These are phyloP conservation scores for Horisme vitalbata DNA, from an alignment of 2,888 invertebrate species.

Conservation along the genomic window DNA sequence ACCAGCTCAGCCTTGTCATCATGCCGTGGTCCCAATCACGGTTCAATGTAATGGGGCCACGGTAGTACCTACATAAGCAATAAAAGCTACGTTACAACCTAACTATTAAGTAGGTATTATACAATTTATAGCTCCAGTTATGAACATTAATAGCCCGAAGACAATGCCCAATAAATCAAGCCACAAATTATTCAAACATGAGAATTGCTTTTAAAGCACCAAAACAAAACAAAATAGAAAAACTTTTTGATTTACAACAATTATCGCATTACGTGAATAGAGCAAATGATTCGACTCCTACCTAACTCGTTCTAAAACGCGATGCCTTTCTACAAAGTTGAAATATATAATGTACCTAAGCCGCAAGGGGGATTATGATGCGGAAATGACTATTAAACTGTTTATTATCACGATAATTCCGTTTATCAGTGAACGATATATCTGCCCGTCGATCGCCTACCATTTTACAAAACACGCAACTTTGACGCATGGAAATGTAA, in stretches of 20 bases:
- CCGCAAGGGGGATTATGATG: conserved; percentile 29
- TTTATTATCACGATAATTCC: conserved; percentile 49
- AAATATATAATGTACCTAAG: conserved; percentile 34
- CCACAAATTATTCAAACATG: background rate
- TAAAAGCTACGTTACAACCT: too few relatives aligned
- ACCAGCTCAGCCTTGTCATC: conserved; percentile 1
- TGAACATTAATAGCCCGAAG: too few relatives aligned
- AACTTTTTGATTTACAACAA: conserved; percentile 22
- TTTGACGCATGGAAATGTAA: conserved; percentile 38
- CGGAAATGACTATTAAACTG: conserved; percentile 43
- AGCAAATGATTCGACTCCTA: conserved; percentile 15
- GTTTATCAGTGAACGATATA: conserved; percentile 41
- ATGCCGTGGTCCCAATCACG: background rate
- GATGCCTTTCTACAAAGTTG: conserved; percentile 23
- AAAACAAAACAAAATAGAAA: conserved; percentile 6
- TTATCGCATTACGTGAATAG: conserved; percentile 24
- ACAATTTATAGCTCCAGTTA: too few relatives aligned
- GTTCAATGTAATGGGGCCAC: too few relatives aligned
- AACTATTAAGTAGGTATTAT: too few relatives aligned
- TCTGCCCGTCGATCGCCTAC: conserved; percentile 43
- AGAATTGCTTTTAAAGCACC: background rate
- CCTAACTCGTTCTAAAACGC: conserved; percentile 27
- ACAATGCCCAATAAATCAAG: background rate
- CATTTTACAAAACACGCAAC: conserved; percentile 51
- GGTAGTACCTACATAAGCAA: too few relatives aligned